Evolutionary conservation across 2,888 invertebrate species (phyloP).

Genomic region (Drosophila tanythrix): DNA sequence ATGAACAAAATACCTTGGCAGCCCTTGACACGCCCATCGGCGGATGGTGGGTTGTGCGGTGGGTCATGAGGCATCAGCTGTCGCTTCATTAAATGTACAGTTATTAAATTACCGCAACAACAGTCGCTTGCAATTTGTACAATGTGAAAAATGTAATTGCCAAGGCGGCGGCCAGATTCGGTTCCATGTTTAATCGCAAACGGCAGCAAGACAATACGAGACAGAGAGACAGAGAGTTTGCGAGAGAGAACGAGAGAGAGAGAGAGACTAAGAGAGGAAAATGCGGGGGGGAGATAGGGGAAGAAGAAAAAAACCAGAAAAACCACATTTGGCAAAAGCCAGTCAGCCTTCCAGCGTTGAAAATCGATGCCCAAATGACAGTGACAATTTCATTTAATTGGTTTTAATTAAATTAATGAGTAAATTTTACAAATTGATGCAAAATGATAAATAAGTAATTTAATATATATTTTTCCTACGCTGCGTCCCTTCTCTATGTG

Average conservation of each 20-base stretch:
- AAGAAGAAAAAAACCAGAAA: conserved; percentile 47
- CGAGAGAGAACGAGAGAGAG: not conserved
- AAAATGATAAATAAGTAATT: conserved; percentile 80
- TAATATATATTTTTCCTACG: conserved; percentile 58
- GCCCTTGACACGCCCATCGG: conserved; percentile 31
- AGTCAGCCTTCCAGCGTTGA: conserved; percentile 47
- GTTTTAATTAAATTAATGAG: conserved; percentile 80
- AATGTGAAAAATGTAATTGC: conserved; percentile 78
- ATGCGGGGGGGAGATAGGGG: not conserved
- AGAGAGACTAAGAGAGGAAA: not conserved
- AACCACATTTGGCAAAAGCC: conserved; percentile 68
- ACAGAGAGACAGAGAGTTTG: not conserved
- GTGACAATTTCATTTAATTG: conserved; percentile 80
- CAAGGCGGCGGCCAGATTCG: conserved; percentile 61
- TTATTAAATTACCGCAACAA: conserved; percentile 77
- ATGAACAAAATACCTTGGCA: conserved; percentile 66
- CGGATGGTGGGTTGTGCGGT: not conserved
- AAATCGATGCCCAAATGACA: conserved; percentile 79
- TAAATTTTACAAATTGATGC: conserved; percentile 79
- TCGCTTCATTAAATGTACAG: conserved; percentile 78
- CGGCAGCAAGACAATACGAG: conserved; percentile 1
- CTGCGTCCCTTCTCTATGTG: not conserved
- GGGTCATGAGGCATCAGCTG: conserved; percentile 64
- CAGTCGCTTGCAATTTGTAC: conserved; percentile 76
- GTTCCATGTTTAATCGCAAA: conserved; percentile 62